A percentile compares a stretch with the other conserved stretches of the same genome.
phyloP scores from a whole-genome alignment of 2,888 invertebrate genomes.

The Drosophila cognata region DNA sequence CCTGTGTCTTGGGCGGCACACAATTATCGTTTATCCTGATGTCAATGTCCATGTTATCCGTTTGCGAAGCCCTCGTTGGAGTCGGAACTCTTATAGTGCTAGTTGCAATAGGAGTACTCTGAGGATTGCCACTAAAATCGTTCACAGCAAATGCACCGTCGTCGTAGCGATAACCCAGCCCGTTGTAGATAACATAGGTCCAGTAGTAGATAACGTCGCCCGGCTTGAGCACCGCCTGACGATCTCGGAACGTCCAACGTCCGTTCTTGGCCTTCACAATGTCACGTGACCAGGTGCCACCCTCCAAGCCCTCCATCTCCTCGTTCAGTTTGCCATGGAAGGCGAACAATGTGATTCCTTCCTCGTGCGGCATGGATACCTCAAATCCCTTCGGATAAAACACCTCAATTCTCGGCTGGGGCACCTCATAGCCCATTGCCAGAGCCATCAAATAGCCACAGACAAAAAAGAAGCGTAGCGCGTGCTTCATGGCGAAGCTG shows the following conservation, averaged over 20 bases:
- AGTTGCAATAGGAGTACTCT: background rate
- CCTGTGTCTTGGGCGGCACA: slow-evolving; percentile 50
- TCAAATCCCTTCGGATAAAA: slow-evolving; percentile 86
- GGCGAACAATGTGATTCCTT: slow-evolving; percentile 90
- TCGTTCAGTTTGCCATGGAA: slow-evolving; percentile 91
- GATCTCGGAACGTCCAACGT: slow-evolving; percentile 89
- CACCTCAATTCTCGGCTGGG: slow-evolving; percentile 85
- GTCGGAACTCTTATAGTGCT: slow-evolving; percentile 1
- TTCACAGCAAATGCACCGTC: slow-evolving; percentile 78
- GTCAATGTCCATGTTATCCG: slow-evolving; percentile 33
- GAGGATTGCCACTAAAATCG: slow-evolving; percentile 47
- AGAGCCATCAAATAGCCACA: slow-evolving; percentile 26
- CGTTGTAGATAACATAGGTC: slow-evolving; percentile 90
- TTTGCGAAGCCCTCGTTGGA: slow-evolving; percentile 11
- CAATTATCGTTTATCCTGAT: slow-evolving; percentile 45
- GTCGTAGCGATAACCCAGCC: slow-evolving; percentile 88
- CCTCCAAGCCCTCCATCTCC: slow-evolving; percentile 90
- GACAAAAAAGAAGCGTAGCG: background rate
- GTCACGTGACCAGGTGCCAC: slow-evolving; percentile 89
- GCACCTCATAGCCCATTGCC: slow-evolving; percentile 83
- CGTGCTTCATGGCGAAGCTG: slow-evolving; percentile 37
- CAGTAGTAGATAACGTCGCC: slow-evolving; percentile 91
- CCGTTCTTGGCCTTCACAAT: slow-evolving; percentile 88
- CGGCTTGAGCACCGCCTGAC: slow-evolving; percentile 86
- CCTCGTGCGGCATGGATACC: slow-evolving; percentile 86